Evolutionary conservation across 2,797 vertebrate genomes (phyloP).

Genomic region (Decapterus maruadsi): DNA sequence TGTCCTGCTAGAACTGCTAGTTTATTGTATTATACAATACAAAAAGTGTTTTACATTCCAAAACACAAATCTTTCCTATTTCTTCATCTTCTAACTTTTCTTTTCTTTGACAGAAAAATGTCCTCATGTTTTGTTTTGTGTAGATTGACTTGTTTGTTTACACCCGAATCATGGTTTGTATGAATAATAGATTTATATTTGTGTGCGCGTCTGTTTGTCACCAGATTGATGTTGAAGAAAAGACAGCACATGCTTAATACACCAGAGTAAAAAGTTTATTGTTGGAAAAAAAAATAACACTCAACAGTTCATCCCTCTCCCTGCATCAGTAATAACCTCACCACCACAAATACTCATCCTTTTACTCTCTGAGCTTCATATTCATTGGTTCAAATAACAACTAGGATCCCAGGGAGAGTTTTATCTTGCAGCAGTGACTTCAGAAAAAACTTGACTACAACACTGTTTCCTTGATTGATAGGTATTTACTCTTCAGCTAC

Average conservation of each 20-base stretch:
- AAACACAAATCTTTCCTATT: neutral
- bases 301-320: conserved; percentile 51
- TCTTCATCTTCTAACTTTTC: neutral
- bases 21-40: neutral
- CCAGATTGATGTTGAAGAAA: neutral
- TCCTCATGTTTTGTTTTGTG: neutral
- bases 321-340: conserved; percentile 46
- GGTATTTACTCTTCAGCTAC: conserved; percentile 58
- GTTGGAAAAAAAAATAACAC: conserved; percentile 20
- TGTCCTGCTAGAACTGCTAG: neutral
- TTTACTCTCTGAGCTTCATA: conserved; percentile 32
- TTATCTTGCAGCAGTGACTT: conserved; percentile 62
- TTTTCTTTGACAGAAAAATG: neutral
- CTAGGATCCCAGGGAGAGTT: conserved; percentile 37
- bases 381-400: conserved; percentile 33
- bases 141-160: neutral
- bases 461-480: conserved; percentile 7
- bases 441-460: conserved; percentile 35
- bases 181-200: neutral
- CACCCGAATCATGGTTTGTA: neutral
- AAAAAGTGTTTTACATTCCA: neutral
- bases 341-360: conserved; percentile 40
- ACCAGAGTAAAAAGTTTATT: conserved; percentile 77
- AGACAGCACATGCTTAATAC: conserved; percentile 10
- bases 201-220: neutral